A percentile compares a stretch with the other conserved stretches of the same genome.
Conservation (phyloP, 2,888 invertebrate species). For the Mayetiola destructor region DNA sequence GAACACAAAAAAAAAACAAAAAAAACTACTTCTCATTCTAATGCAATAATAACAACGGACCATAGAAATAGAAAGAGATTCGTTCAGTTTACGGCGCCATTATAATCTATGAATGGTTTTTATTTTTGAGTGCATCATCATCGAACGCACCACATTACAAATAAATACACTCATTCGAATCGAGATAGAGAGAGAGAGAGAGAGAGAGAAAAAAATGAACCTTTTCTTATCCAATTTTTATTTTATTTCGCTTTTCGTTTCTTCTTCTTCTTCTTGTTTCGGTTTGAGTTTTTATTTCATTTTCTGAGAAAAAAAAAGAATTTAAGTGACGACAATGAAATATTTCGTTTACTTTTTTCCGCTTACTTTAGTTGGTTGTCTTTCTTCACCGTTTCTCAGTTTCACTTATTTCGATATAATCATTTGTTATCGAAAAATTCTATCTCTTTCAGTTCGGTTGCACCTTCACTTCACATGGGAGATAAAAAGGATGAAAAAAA, state of each 20-base stretch:
- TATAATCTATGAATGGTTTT: constrained; percentile 1
- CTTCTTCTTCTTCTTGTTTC: neutral
- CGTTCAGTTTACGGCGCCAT: neutral
- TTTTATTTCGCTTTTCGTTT: neutral
- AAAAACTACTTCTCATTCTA: no score
- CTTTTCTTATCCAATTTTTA: neutral
- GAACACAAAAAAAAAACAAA: no score
- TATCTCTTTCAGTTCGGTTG: no score
- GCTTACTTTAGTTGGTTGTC: neutral
- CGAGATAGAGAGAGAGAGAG: no score
- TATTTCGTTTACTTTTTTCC: neutral
- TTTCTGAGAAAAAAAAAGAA: no score
- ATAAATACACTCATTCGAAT: no score
- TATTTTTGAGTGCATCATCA: neutral
- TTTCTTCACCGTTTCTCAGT: neutral
- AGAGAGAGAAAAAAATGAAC: neutral
- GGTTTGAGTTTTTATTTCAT: neutral
- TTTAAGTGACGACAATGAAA: no score
- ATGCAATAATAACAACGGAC: no score
- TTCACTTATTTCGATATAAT: neutral
- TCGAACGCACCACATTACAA: neutral
- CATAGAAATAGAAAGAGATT: no score
- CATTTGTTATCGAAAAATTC: no score
- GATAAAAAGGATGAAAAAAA: no score
- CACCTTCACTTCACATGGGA: neutral